Evolutionary conservation across 2,113 vertebrate species (phyloP).

Genomic region (Psilopsiagon aymara): DNA sequence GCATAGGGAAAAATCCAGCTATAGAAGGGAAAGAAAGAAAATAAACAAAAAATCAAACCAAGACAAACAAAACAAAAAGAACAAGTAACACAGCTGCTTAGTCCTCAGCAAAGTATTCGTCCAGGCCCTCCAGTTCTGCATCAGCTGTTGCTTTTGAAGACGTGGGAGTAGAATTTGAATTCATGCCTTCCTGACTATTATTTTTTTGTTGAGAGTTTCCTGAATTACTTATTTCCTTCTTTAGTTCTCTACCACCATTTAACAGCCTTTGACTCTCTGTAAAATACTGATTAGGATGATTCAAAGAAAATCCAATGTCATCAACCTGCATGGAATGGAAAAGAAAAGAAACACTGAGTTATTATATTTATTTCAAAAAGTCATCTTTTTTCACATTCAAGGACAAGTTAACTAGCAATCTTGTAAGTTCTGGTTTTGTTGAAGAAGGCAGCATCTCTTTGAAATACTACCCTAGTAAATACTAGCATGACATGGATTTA

Average conservation of each 20-base stretch:
- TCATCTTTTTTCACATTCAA: background rate
- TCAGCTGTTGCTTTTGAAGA: conserved; percentile 54
- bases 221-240: conserved; percentile 78
- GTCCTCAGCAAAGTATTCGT: conserved; percentile 81
- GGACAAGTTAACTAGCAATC: background rate
- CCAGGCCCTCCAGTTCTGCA: conserved; percentile 82
- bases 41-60: background rate
- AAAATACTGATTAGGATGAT: conserved; percentile 98
- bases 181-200: conserved; percentile 55
- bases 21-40: background rate
- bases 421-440: background rate
- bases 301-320: conserved; percentile 90
- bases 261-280: conserved; percentile 85
- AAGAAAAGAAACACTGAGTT: background rate
- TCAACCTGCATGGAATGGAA: conserved; percentile 79
- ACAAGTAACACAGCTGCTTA: background rate
- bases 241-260: conserved; percentile 80
- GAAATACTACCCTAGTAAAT: background rate
- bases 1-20: background rate
- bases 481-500: background rate
- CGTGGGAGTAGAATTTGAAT: conserved; percentile 4
- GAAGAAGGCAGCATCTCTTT: background rate
- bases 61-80: background rate
- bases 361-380: background rate
- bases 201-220: conserved; percentile 75